Base-by-base conservation (phyloP, 2,797 vertebrate species). In the Coluber constrictor region DNA sequence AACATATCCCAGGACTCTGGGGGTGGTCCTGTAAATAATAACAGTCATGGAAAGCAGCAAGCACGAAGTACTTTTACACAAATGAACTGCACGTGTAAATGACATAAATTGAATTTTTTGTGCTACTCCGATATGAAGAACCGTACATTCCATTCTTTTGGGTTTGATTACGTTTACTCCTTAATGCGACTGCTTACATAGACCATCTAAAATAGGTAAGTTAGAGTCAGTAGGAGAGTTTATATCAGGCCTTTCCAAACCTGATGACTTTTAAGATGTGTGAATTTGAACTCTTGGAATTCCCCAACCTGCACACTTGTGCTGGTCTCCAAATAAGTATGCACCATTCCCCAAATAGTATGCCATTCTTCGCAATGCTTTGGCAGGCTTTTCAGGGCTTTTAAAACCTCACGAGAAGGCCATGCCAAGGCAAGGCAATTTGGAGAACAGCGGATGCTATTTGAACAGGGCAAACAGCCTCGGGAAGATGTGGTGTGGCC, bases 91-190 rank as follows among this genome's bases (percentile, higher is more conserved):
- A 79, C 2, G 29, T 32, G 4, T 54, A 23, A n/a, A 56, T 18
- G 12, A 12, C 63, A 86, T 57, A 56, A 66, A 93, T 0, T 59
- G 32, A 86, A 16, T 91, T 93, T 93, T 94, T 95, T 60, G 87
- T 55, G 13, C n/a, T 32, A 54, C 43, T 55, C 4, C 29, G 61
- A 4, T 89, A 47, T 61, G 87, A 60, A 20, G 51, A 25, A 32
- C 12, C 87, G 13, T 43, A 6, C 9, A 37, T n/a, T 16, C 10
- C 10, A 55, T 51, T 27, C 20, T 55, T n/a, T 63, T 89, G 29
- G 86, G 70, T 15, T 32, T 89, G 11, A 47, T 43, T 88, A 57
- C 6, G 37, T 37, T 29, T 54, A 4, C 11, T 3, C 20, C 25
- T 56, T 56, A 51, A 66, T n/a, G 29, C 4, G 5, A 90, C 11